A percentile compares a stretch with the other conserved stretches of the same genome.
phyloP scores from a whole-genome alignment of 2,888 invertebrate species.

The Geophilus truncorum region DNA sequence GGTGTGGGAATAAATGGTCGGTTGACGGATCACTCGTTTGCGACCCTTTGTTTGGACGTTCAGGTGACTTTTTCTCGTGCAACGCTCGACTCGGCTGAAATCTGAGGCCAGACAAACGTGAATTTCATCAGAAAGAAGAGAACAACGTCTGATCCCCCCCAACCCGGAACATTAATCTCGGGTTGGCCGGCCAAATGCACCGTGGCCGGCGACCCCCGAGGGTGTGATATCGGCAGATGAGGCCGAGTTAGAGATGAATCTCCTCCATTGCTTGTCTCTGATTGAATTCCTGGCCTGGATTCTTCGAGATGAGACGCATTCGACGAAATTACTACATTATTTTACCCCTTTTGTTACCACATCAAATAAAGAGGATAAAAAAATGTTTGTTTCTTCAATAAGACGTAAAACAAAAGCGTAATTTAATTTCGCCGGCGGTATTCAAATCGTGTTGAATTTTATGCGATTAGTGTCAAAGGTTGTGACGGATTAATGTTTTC shows the following conservation, averaged over 20 bases:
- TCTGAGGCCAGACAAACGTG: not conserved
- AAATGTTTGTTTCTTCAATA: not conserved
- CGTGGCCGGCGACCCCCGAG: conserved; percentile 4
- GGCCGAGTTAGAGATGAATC: conserved; percentile 3
- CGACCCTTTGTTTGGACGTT: not conserved
- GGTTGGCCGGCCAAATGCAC: not conserved
- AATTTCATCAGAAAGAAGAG: not conserved
- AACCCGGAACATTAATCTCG: not conserved
- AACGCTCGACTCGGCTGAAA: not conserved
- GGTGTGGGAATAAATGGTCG: not conserved
- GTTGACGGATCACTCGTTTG: not conserved
- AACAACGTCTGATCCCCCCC: not conserved
- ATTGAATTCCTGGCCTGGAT: conserved; percentile 5
- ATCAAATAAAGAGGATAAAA: not conserved
- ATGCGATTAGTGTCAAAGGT: not conserved
- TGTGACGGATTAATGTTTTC: not conserved
- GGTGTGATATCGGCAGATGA: conserved; percentile 23
- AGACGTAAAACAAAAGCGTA: too few relatives aligned
- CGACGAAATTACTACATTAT: not conserved
- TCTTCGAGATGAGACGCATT: not conserved
- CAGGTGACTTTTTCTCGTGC: not conserved
- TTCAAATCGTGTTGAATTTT: not conserved
- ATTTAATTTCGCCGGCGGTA: not conserved
- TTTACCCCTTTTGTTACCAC: not conserved
- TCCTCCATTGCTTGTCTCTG: not conserved